Base-by-base conservation (phyloP, 2,113 vertebrate genomes). In the Varanus salvator region DNA sequence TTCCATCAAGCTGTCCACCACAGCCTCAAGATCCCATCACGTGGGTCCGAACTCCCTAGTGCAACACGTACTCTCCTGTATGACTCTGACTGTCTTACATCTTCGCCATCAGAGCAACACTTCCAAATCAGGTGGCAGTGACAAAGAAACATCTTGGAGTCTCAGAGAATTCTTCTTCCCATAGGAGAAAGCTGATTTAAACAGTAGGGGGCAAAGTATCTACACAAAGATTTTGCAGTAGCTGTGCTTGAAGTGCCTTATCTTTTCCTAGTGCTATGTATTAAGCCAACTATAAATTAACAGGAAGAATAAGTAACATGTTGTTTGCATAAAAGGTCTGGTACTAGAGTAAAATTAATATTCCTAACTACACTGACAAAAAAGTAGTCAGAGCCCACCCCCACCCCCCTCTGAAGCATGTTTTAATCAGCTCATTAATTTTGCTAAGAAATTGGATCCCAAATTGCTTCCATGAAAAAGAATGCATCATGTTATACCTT, bases 381-480 rank as follows among this genome's bases (percentile, higher is more conserved):
- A 80, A 78, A 34, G 82, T 69, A 80, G 27, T 80, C 80, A 87
- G 50, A 68, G 1, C n/a, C 60, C 80, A 69, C 78, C 27, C 69
- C 52, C 69, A 31, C n/a, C 60, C 80, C 52, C 78, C 27, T 69
- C 52, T 80, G 48, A 50, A 71, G 31, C 71, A 31, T 80, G 29
- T 38, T 87, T 71, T 80, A 87, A 54, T 87, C 86, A 80, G 23
- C 64, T 87, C 11, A 69, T 80, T 87, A 87, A 80, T 71, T 87
- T 87, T 80, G 44, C 34, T 34, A 52, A 64, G 66, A 34, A 87
- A 87, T 71, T 80, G 48, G 76, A 80, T 71, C 69, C 31, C 64
- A 87, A 71, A 80, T 80, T 80, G 76, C 60, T 80, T 87, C 75
- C 69, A 80, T 25, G 48, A 69, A 80, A 80, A 71, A 54, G 8